phyloP scores from a whole-genome alignment of 2,888 invertebrate genomes.

The Leucania comma region DNA sequence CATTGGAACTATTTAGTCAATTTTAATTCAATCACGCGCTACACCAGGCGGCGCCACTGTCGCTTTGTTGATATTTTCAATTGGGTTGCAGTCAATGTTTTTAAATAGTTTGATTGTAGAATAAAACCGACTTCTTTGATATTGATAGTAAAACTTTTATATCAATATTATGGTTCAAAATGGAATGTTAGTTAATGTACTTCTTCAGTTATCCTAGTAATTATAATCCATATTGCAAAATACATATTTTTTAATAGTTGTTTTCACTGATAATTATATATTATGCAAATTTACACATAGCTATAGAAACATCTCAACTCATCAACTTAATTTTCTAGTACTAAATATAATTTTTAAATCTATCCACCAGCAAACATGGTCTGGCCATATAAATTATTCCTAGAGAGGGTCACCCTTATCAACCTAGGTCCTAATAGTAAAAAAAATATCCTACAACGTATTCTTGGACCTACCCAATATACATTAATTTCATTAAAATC shows the following conservation, averaged over 20 bases:
- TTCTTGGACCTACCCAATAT: too few relatives aligned
- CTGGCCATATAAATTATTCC: too few relatives aligned
- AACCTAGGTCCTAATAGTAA: too few relatives aligned
- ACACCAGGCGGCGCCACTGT: constrained; percentile 78
- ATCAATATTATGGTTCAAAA: neutral
- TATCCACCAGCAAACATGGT: too few relatives aligned
- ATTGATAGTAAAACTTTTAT: neutral
- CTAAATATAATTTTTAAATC: too few relatives aligned
- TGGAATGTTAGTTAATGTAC: neutral
- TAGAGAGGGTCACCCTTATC: too few relatives aligned
- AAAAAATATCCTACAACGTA: too few relatives aligned
- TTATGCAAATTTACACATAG: too few relatives aligned
- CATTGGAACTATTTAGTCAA: constrained; percentile 52
- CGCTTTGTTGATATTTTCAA: constrained; percentile 73
- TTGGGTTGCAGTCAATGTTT: constrained; percentile 25
- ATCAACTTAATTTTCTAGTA: too few relatives aligned
- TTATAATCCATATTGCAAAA: neutral
- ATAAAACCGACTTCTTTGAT: neutral
- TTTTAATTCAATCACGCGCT: constrained; percentile 80
- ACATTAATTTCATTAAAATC: too few relatives aligned
- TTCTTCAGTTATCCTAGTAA: neutral
- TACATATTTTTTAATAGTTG: too few relatives aligned
- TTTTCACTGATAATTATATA: neutral
- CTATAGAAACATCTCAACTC: too few relatives aligned
- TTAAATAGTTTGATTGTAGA: neutral